Evolutionary conservation across 2,888 invertebrate species (phyloP).

Genomic region (Xanthorhoe designata): DNA sequence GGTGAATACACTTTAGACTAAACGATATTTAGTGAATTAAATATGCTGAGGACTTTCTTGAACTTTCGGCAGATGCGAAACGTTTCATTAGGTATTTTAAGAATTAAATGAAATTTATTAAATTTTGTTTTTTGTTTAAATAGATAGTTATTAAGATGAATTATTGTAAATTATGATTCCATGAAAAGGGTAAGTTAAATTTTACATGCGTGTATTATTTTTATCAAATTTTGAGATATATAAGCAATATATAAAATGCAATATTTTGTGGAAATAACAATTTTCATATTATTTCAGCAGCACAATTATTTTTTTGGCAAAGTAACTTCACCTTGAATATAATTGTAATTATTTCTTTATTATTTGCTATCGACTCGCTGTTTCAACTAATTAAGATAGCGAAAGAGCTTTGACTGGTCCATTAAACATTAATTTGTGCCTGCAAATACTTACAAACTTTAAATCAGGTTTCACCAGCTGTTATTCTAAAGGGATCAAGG

Average conservation of each 20-base stretch:
- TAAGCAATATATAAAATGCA: not conserved
- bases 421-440: constrained; percentile 45
- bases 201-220: too few species aligned
- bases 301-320: not conserved
- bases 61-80: constrained; percentile 38
- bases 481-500: constrained; percentile 30
- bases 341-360: constrained; percentile 9
- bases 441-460: constrained; percentile 31
- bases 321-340: not conserved
- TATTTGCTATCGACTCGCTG: constrained; percentile 28
- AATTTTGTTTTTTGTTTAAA: not conserved
- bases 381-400: constrained; percentile 47
- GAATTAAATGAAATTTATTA: not conserved
- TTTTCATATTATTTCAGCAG: not conserved
- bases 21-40: constrained; percentile 71
- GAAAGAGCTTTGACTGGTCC: constrained; percentile 33
- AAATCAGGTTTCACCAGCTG: constrained; percentile 27
- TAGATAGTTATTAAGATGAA: too few species aligned
- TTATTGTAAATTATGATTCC: too few species aligned
- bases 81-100: constrained; percentile 1
- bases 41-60: constrained; percentile 54
- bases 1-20: constrained; percentile 78
- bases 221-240: too few species aligned
- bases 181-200: too few species aligned
- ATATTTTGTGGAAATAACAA: not conserved